A percentile compares a stretch with the other conserved stretches of the same genome.
Conservation (phyloP, 2,888 invertebrate genomes). For the Polyommatus icarus region DNA sequence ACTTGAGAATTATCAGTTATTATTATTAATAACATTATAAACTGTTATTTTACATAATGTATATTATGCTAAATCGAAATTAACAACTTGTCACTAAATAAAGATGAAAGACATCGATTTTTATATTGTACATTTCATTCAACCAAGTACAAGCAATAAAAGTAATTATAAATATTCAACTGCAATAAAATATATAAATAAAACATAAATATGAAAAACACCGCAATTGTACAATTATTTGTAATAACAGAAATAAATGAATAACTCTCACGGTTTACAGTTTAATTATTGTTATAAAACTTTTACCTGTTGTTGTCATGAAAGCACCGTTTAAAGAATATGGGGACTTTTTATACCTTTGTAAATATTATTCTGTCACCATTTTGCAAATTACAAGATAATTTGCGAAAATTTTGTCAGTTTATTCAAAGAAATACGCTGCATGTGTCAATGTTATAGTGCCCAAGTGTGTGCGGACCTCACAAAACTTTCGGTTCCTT, state of each 20-base stretch:
- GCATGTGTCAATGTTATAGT: too few relatives aligned
- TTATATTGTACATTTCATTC: not conserved
- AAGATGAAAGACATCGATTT: too few relatives aligned
- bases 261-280: not conserved
- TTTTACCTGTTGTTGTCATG: not conserved
- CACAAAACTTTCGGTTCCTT: too few relatives aligned
- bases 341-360: not conserved
- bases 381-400: too few relatives aligned
- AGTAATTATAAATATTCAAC: not conserved
- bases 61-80: too few relatives aligned
- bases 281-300: slow-evolving; percentile 13
- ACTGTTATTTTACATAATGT: too few relatives aligned
- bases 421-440: too few relatives aligned
- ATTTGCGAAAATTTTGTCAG: too few relatives aligned
- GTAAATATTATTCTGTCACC: not conserved
- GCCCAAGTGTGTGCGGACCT: too few relatives aligned
- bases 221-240: slow-evolving; percentile 4
- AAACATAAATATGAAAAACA: not conserved
- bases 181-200: slow-evolving; percentile 9
- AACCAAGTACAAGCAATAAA: not conserved
- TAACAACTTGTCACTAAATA: too few relatives aligned
- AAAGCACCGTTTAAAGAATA: not conserved
- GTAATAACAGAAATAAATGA: slow-evolving; percentile 7
- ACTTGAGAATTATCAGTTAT: too few relatives aligned
- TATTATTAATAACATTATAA: too few relatives aligned